A percentile compares a stretch with the other conserved stretches of the same genome.
These are phyloP conservation scores for Maniola jurtina DNA, from an alignment of 1,140 invertebrate species.

Conservation along the genomic window DNA sequence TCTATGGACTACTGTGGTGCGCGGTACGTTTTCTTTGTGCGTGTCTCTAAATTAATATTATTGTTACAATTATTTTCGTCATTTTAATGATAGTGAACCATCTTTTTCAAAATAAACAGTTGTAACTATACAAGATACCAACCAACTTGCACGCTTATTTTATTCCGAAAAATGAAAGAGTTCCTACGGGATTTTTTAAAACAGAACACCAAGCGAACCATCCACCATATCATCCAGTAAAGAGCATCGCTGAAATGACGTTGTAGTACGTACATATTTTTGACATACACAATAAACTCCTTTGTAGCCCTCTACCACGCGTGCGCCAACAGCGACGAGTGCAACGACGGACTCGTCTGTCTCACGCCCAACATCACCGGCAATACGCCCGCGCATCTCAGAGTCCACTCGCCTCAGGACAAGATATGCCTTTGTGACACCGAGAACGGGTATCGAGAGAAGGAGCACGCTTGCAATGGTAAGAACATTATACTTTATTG, in stretches of 20 bases:
- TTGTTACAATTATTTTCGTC: no score
- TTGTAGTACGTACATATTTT: background rate
- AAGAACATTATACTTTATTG: conserved; percentile 13
- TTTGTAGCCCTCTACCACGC: conserved; percentile 76
- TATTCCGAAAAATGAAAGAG: no score
- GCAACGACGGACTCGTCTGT: conserved; percentile 79
- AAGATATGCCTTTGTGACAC: conserved; percentile 80
- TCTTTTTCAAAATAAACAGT: no score
- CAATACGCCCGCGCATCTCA: conserved; percentile 57
- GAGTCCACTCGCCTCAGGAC: conserved; percentile 46
- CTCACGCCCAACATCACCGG: conserved; percentile 76
- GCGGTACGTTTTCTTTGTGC: no score
- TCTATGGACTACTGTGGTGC: no score
- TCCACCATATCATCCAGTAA: no score
- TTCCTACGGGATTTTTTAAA: no score
- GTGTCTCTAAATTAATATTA: no score
- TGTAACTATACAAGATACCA: no score
- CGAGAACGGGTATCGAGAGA: conserved; percentile 78
- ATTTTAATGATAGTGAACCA: no score
- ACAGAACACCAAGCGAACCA: no score
- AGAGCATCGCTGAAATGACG: background rate
- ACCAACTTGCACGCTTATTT: no score
- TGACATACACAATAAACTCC: background rate
- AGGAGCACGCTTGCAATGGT: conserved; percentile 79
- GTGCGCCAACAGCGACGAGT: conserved; percentile 77